Percentiles rank a stretch among this genome's conserved stretches.
Evolutionary conservation across 1,140 invertebrate species (phyloP).

Genomic region (Brachionus paranguensis): DNA sequence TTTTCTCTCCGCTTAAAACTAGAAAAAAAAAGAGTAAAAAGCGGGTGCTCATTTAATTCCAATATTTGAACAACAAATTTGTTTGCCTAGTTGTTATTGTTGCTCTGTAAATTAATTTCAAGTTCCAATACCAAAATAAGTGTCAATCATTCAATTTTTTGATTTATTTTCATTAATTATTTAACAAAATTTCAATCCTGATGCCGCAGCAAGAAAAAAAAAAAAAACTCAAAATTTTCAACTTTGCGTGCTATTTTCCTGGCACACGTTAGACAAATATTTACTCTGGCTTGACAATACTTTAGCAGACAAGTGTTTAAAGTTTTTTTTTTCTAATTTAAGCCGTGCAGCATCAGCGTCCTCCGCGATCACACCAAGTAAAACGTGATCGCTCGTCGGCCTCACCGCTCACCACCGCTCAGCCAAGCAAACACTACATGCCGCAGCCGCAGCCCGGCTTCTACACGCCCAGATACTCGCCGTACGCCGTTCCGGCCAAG

Average conservation of each 20-base stretch:
- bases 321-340: conserved; percentile 40
- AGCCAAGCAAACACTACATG: not conserved
- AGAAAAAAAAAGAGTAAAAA: not conserved
- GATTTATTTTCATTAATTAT: conserved; percentile 29
- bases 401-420: not conserved
- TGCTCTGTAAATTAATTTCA: conserved; percentile 10
- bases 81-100: conserved; percentile 9
- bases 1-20: not conserved
- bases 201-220: no score
- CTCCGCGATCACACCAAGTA: conserved; percentile 62
- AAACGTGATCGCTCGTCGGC: conserved; percentile 42
- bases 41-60: not conserved
- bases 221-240: not conserved
- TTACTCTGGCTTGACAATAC: not conserved
- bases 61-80: not conserved
- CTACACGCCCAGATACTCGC: not conserved
- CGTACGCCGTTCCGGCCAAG: not conserved
- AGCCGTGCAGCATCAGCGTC: conserved; percentile 83
- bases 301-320: not conserved
- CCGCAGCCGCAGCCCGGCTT: not conserved
- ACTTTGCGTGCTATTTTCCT: not conserved
- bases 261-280: conserved; percentile 26
- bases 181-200: not conserved
- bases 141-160: conserved; percentile 31
- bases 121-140: not conserved